Percentiles rank a stretch among this genome's conserved stretches.
Conservation (phyloP, 1,140 invertebrate genomes). For the Drosophila ficusphila region DNA sequence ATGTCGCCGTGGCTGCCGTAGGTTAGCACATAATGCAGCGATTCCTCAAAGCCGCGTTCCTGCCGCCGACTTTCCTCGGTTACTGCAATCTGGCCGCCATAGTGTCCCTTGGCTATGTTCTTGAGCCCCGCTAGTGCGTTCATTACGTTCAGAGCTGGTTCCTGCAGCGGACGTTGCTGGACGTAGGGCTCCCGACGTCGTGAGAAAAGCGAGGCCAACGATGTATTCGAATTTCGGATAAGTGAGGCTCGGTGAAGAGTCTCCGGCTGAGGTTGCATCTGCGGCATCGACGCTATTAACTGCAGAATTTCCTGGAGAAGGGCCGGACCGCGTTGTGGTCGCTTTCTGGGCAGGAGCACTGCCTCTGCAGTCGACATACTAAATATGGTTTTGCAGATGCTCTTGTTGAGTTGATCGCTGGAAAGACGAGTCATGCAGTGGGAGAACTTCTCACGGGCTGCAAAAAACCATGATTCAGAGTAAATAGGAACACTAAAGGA, state of each 20-base stretch:
- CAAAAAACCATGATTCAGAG: neutral
- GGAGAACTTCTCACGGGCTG: constrained; percentile 79
- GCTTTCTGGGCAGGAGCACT: constrained; percentile 33
- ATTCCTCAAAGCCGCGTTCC: constrained; percentile 88
- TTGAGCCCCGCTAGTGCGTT: constrained; percentile 86
- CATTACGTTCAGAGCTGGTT: constrained; percentile 86
- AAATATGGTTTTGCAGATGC: constrained; percentile 57
- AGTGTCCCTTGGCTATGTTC: constrained; percentile 86
- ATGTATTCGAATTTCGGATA: constrained; percentile 74
- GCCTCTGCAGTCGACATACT: constrained; percentile 1
- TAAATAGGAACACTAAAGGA: neutral
- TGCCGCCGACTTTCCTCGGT: constrained; percentile 82
- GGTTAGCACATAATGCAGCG: constrained; percentile 89
- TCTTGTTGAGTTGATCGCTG: constrained; percentile 73
- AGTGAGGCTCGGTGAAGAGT: constrained; percentile 68
- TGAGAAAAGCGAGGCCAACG: constrained; percentile 65
- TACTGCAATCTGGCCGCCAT: constrained; percentile 76
- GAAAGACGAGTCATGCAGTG: constrained; percentile 85
- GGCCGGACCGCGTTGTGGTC: constrained; percentile 86
- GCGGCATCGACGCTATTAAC: constrained; percentile 87
- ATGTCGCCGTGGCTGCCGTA: constrained; percentile 89
- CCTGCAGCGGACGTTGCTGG: constrained; percentile 84
- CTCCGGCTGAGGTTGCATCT: constrained; percentile 79
- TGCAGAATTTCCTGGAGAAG: constrained; percentile 88
- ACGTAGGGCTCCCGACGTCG: constrained; percentile 82